These are phyloP conservation scores for Dugesia japonica DNA, from an alignment of 2,888 invertebrate genomes.

Conservation along the genomic window DNA sequence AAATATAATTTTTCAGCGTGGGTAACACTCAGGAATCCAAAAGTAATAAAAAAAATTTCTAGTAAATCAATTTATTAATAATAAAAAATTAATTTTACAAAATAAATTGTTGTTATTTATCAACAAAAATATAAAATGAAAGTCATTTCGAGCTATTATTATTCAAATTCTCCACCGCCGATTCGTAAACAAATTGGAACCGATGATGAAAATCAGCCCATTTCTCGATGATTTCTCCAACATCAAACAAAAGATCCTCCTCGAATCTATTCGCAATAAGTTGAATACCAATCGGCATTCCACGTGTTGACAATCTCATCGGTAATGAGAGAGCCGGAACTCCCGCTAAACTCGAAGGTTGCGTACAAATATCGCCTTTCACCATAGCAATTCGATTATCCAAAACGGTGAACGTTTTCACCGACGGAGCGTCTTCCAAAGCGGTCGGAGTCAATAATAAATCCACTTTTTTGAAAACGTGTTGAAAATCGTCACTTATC, in stretches of 20 bases:
- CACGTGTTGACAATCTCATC: conserved; percentile 45
- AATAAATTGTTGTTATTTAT: too few species aligned
- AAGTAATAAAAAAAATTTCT: too few species aligned
- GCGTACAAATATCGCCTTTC: conserved; percentile 79
- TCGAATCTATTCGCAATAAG: neutral
- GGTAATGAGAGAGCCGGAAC: conserved; percentile 76
- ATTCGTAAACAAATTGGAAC: neutral
- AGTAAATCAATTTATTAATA: too few species aligned
- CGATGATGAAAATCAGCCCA: neutral
- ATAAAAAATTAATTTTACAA: too few species aligned
- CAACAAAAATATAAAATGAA: too few species aligned
- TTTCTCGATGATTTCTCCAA: neutral
- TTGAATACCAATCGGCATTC: conserved; percentile 17
- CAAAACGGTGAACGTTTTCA: conserved; percentile 59
- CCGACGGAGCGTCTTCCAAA: conserved; percentile 65
- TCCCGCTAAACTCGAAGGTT: conserved; percentile 85
- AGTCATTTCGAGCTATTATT: too few species aligned
- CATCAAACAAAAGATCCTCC: neutral
- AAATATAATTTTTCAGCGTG: too few species aligned
- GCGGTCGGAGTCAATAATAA: conserved; percentile 79
- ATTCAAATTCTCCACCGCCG: neutral
- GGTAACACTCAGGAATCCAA: too few species aligned
- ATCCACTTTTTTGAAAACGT: conserved; percentile 59
- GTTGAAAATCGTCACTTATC: conserved; percentile 69
- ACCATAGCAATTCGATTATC: conserved; percentile 73